These are phyloP conservation scores for Styela clava DNA, from an alignment of 23 tunicate species.

Conservation along the genomic window DNA sequence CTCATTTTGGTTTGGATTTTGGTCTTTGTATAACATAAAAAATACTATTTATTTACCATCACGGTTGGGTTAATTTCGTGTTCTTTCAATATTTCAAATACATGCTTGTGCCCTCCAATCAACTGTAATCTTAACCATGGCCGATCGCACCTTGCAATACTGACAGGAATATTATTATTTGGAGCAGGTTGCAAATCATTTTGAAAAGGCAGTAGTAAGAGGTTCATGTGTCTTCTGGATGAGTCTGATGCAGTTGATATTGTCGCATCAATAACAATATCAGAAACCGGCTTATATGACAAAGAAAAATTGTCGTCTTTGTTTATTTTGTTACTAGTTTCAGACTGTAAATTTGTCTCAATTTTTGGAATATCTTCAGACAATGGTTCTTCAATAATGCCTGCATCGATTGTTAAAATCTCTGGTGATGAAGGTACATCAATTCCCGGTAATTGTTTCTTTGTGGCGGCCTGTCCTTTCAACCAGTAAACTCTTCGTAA, in stretches of 20 bases:
- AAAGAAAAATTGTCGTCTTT: background rate
- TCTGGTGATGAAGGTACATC: constrained; percentile 5
- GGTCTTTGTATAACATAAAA: too few relatives aligned
- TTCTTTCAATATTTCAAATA: constrained; percentile 42
- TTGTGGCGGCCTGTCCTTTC: constrained; percentile 53
- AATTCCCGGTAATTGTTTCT: background rate
- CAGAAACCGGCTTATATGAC: background rate
- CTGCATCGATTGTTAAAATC: background rate
- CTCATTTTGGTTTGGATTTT: too few relatives aligned
- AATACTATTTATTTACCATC: background rate
- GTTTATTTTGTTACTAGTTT: background rate
- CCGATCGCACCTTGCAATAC: constrained; percentile 35
- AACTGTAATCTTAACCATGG: constrained; percentile 48
- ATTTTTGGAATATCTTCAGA: background rate
- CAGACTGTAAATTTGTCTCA: background rate
- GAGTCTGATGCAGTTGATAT: background rate
- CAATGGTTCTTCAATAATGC: background rate
- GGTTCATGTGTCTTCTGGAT: background rate
- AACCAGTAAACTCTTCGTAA: constrained; percentile 62
- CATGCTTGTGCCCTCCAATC: constrained; percentile 53
- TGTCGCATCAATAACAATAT: background rate
- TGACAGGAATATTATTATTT: background rate
- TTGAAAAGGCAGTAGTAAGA: background rate
- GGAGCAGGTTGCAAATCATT: background rate
- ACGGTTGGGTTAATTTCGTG: constrained; percentile 37